Evolutionary conservation across 2,797 vertebrate genomes (phyloP).

Genomic region (Notamacropus eugenii): DNA sequence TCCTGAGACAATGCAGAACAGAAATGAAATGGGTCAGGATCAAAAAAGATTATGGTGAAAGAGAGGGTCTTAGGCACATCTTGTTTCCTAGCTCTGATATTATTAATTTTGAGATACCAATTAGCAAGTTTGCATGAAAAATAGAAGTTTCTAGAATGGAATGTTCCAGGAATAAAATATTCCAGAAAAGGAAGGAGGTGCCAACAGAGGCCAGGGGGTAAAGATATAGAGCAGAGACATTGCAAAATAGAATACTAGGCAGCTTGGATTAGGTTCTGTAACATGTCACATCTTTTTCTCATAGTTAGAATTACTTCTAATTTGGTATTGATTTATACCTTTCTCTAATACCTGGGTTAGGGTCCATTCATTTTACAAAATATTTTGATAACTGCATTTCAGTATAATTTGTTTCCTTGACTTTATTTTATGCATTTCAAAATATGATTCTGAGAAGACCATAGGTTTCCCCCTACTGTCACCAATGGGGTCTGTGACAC

Average conservation of each 20-base stretch:
- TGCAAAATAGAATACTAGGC: background rate
- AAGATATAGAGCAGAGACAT: background rate
- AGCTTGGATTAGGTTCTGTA: background rate
- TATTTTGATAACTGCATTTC: background rate
- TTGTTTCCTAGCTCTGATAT: background rate
- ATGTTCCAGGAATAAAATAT: background rate
- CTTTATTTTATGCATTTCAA: background rate
- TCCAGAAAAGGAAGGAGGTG: background rate
- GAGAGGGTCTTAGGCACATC: background rate
- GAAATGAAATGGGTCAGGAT: background rate
- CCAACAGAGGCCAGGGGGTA: background rate
- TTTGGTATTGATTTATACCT: background rate
- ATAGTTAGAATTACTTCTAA: background rate
- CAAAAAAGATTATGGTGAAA: background rate
- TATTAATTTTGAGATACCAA: background rate
- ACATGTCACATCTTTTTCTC: background rate
- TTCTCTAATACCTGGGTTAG: background rate
- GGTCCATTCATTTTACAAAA: background rate
- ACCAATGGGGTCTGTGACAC: background rate
- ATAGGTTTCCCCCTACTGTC: background rate
- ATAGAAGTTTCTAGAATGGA: background rate
- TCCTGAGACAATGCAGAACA: background rate
- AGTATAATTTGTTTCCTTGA: background rate
- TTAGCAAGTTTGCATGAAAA: background rate
- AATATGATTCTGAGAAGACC: background rate